Base-by-base conservation (phyloP, 2,113 vertebrate genomes). In the Gallinago paraguaiae region DNA sequence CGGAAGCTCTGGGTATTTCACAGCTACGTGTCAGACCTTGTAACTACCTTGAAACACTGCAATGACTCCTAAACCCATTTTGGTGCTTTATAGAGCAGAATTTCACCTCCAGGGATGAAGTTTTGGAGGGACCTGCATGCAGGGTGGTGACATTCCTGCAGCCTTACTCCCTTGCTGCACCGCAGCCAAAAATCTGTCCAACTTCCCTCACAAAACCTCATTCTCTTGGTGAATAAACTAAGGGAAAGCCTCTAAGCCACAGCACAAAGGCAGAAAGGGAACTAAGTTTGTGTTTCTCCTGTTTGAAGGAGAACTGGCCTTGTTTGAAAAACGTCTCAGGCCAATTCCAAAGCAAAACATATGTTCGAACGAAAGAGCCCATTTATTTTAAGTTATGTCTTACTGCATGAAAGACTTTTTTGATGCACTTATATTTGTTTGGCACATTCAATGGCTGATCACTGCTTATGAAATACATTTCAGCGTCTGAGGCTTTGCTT, bases 401-500 rank as follows among this genome's bases (percentile, higher is more conserved):
- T 83, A 13, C 75, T 88, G 71, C 50, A 64, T 80, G 76, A 94
- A 94, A 94, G 79, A 71, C 59, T 35, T 94, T 95, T 95, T 83
- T 78, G 53, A 92, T 28, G 43, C 3, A 1, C 64, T 41, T 84
- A 17, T 67, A 69, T 93, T 94, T 93, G 63, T 90, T 69, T 94
- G 85, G 94, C 82, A 80, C 37, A 22, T 39, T 80, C 70, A 77
- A 7, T 10, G 28, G 22, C 90, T 72, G 79, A 92, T 90, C 82
- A 76, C 30, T 76, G 67, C 88, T 90, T 88, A 10, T 22, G 71
- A 94, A 94, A 90, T 37, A 76, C 78, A 79, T 92, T 87, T 89
- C 85, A 82, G 24, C 6, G 71, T 87, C 82, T 88, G 70, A 93
- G 70, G 88, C 53, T 85, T 69, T 17, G 4, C 65, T 87, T 85